Evolutionary conservation across 2,888 invertebrate species (phyloP).

Genomic region (Rhagium mordax): DNA sequence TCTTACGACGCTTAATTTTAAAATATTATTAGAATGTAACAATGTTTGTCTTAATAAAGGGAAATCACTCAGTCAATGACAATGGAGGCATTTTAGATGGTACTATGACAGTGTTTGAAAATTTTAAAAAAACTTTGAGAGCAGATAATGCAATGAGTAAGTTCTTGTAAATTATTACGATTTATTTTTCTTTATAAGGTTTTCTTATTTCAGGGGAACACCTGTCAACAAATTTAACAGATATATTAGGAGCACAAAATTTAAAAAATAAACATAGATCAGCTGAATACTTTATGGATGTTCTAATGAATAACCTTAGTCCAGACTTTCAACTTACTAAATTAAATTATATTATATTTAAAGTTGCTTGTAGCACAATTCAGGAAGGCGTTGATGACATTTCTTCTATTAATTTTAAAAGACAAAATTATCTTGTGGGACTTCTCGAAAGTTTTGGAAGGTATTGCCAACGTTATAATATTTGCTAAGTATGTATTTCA

Average conservation of each 20-base stretch:
- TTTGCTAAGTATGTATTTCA: too few relatives aligned
- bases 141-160: not conserved
- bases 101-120: not conserved
- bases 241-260: not conserved
- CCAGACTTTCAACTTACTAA: not conserved
- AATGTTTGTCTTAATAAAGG: not conserved
- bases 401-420: not conserved
- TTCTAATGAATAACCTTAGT: not conserved
- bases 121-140: not conserved
- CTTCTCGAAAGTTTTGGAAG: not conserved
- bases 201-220: not conserved
- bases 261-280: not conserved
- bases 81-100: not conserved
- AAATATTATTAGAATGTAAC: not conserved
- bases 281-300: not conserved
- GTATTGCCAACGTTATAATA: not conserved
- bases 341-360: not conserved
- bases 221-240: not conserved
- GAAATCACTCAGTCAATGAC: not conserved
- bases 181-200: not conserved
- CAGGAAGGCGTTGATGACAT: not conserved
- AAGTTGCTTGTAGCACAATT: not conserved
- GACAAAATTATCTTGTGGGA: not conserved
- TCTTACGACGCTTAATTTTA: not conserved
- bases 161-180: not conserved